These are phyloP conservation scores for Macroglossus sobrinus DNA, from an alignment of 2,113 vertebrate genomes.

Conservation along the genomic window DNA sequence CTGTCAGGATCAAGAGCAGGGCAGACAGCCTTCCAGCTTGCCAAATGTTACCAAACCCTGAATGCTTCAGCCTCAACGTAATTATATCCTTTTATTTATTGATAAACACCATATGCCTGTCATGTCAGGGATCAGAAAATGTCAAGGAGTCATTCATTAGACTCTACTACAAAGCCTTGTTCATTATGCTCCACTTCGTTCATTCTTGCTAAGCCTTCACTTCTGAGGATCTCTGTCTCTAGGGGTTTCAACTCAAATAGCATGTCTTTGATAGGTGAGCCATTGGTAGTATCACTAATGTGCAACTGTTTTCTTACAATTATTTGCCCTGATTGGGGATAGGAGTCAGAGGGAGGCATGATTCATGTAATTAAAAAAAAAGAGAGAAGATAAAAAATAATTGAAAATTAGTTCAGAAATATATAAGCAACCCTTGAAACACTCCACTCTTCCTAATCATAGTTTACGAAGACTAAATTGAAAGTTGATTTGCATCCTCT, in stretches of 20 bases:
- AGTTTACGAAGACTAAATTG: slow-evolving; percentile 43
- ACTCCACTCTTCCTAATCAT: background rate
- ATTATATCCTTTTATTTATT: slow-evolving; percentile 87
- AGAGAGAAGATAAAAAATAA: background rate
- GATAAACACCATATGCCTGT: slow-evolving; percentile 86
- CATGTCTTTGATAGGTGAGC: slow-evolving; percentile 50
- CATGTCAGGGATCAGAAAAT: slow-evolving; percentile 80
- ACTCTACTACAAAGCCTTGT: slow-evolving; percentile 74
- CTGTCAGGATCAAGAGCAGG: slow-evolving; percentile 59
- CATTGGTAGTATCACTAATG: background rate
- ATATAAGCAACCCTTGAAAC: background rate
- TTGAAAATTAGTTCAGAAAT: slow-evolving; percentile 27
- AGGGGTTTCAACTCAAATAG: background rate
- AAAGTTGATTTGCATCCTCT: slow-evolving; percentile 54
- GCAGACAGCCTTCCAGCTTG: slow-evolving; percentile 76
- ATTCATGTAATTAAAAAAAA: background rate
- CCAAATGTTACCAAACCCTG: slow-evolving; percentile 80
- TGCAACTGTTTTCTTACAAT: background rate
- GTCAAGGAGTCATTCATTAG: slow-evolving; percentile 77
- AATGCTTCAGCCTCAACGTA: slow-evolving; percentile 67
- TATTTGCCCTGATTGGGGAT: background rate
- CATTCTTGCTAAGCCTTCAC: slow-evolving; percentile 66
- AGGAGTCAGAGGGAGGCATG: background rate
- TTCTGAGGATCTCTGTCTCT: slow-evolving; percentile 53
- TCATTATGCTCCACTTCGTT: slow-evolving; percentile 70